These are phyloP conservation scores for Physeter macrocephalus DNA, from an alignment of 2,113 vertebrate species.

Conservation along the genomic window DNA sequence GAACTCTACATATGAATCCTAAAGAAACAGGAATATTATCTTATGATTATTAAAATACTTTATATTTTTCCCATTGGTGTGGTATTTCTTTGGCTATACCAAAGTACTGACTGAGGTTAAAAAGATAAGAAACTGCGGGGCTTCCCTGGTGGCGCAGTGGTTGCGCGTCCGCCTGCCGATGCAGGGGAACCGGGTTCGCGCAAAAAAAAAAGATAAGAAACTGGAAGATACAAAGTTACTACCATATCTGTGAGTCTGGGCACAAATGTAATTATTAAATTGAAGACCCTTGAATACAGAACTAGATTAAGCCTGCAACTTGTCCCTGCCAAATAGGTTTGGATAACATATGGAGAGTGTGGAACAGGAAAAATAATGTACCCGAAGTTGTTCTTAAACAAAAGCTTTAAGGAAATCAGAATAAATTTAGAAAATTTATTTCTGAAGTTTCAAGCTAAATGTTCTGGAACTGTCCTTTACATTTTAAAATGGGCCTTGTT, in stretches of 20 bases:
- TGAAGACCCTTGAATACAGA: neutral
- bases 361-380: neutral
- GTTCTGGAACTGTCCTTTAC: neutral
- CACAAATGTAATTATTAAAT: slow-evolving; percentile 1
- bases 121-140: slow-evolving; percentile 9
- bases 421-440: neutral
- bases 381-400: neutral
- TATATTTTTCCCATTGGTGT: neutral
- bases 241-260: neutral
- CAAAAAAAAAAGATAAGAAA: slow-evolving; percentile 33
- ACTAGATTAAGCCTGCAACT: neutral
- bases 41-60: slow-evolving; percentile 9
- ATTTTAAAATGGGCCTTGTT: neutral
- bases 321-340: neutral
- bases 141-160: too few species aligned
- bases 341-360: neutral
- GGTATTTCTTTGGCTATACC: neutral
- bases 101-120: neutral
- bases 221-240: neutral
- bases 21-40: neutral
- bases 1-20: neutral
- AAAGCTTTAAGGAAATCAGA: neutral
- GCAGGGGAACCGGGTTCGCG: too few species aligned
- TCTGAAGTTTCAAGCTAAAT: neutral
- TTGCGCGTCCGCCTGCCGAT: too few species aligned